Percentiles rank a stretch among this genome's conserved stretches.
phyloP scores from a whole-genome alignment of 1,140 invertebrate genomes.

The Mycetomoellerius zeteki region DNA sequence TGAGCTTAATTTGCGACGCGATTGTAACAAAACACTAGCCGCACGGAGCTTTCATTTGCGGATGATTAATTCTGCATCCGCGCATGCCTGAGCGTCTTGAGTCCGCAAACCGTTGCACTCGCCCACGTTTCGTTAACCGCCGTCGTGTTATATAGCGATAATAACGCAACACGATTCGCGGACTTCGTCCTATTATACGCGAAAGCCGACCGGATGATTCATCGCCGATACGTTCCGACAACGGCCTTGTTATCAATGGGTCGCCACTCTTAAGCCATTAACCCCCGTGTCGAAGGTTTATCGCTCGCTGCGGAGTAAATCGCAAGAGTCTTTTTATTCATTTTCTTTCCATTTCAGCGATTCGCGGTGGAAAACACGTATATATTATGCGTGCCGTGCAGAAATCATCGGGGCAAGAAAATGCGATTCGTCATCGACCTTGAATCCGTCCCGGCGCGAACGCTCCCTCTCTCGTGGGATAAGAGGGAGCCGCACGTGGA shows the following conservation, averaged over 20 bases:
- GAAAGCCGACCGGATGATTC: conserved; percentile 68
- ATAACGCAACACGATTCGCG: conserved; percentile 66
- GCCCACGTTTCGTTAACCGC: conserved; percentile 51
- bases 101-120: conserved; percentile 60
- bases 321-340: neutral
- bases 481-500: neutral
- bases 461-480: neutral
- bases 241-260: conserved; percentile 52
- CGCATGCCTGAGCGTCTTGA: conserved; percentile 59
- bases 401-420: conserved; percentile 38
- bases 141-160: neutral
- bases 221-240: conserved; percentile 65
- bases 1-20: conserved; percentile 28
- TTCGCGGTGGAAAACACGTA: conserved; percentile 37
- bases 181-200: conserved; percentile 57
- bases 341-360: neutral
- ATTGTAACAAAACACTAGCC: conserved; percentile 35
- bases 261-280: conserved; percentile 50
- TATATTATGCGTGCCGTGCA: neutral
- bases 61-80: conserved; percentile 71
- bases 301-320: conserved; percentile 11
- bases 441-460: conserved; percentile 16
- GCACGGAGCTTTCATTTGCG: conserved; percentile 65
- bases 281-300: conserved; percentile 14
- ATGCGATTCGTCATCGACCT: conserved; percentile 48